Conservation (phyloP, 2,113 vertebrate species). For the Myrmecophaga tridactyla region DNA sequence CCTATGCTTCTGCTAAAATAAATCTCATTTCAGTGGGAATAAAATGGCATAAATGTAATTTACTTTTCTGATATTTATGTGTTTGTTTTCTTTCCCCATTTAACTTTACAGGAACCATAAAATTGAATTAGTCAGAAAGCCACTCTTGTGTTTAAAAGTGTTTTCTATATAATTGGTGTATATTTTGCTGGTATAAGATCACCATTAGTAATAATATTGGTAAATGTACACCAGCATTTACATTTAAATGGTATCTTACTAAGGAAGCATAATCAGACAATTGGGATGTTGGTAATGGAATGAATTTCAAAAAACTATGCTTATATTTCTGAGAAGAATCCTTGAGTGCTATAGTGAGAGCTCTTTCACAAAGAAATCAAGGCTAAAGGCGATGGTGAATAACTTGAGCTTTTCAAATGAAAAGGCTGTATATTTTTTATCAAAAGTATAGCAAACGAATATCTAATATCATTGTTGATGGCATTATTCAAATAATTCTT, state of each 20-base stretch:
- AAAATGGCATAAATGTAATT: constrained; percentile 58
- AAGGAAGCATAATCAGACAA: not conserved
- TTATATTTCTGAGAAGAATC: not conserved
- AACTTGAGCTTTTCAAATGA: not conserved
- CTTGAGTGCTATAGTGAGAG: no score
- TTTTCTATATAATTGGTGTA: constrained; percentile 48
- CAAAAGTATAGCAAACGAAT: not conserved
- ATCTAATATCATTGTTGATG: not conserved
- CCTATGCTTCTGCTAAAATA: constrained; percentile 53
- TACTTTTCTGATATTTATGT: constrained; percentile 67
- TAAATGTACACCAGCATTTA: not conserved
- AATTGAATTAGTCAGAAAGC: constrained; percentile 64
- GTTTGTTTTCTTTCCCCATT: constrained; percentile 66
- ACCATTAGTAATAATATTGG: constrained; percentile 21
- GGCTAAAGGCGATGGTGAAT: not conserved
- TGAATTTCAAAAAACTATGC: not conserved
- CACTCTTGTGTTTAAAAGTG: constrained; percentile 57
- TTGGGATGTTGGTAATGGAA: not conserved
- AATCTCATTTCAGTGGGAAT: constrained; percentile 54
- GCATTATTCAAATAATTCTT: not conserved
- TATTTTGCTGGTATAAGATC: constrained; percentile 53
- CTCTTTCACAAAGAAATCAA: not conserved
- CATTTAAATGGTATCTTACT: not conserved
- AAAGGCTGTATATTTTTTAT: not conserved
- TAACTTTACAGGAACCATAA: constrained; percentile 70